A percentile compares a stretch with the other conserved stretches of the same genome.
These are phyloP conservation scores for Latrodectus geometricus DNA, from an alignment of 1,140 invertebrate genomes.

Conservation along the genomic window DNA sequence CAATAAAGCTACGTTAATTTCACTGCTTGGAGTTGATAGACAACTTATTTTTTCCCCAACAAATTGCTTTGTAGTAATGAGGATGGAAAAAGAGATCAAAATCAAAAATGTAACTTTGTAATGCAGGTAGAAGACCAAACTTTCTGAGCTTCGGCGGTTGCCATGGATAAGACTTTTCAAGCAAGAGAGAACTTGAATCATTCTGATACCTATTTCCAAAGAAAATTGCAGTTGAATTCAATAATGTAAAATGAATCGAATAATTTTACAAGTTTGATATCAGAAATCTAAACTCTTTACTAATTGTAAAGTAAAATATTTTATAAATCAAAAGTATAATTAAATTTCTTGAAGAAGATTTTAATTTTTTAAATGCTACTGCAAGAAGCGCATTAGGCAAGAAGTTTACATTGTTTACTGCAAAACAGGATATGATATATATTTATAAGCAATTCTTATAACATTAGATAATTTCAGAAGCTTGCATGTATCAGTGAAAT, in stretches of 20 bases:
- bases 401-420: too few relatives aligned
- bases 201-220: background rate
- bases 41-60: constrained; percentile 9
- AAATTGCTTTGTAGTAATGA: constrained; percentile 2
- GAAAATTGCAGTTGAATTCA: background rate
- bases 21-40: background rate
- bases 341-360: too few relatives aligned
- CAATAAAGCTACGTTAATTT: background rate
- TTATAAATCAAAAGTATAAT: too few relatives aligned
- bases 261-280: too few relatives aligned
- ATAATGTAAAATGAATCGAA: background rate
- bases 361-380: too few relatives aligned
- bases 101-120: constrained; percentile 23
- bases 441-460: too few relatives aligned
- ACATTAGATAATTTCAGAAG: too few relatives aligned
- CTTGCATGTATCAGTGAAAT: too few relatives aligned
- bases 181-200: constrained; percentile 2
- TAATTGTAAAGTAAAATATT: too few relatives aligned
- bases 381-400: too few relatives aligned
- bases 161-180: background rate
- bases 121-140: constrained; percentile 28
- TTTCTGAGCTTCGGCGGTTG: background rate
- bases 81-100: constrained; percentile 1
- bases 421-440: too few relatives aligned
- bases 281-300: too few relatives aligned